Base-by-base conservation (phyloP, 2,888 invertebrate genomes). In the Polydesmus complanatus region DNA sequence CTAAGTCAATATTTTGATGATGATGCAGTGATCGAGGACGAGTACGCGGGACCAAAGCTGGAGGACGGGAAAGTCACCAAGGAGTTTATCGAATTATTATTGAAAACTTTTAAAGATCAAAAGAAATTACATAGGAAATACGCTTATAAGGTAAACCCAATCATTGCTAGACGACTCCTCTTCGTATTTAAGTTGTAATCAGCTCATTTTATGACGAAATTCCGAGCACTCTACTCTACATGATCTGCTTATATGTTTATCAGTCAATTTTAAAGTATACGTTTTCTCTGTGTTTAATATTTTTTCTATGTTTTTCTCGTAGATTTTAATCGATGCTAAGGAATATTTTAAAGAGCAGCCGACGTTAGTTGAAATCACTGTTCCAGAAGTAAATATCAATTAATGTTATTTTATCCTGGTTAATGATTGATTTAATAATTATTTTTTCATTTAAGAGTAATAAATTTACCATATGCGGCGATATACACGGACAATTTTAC, bases 401-500 rank as follows among this genome's bases (percentile, higher is more conserved):
- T 37, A 47, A 11, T 50, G 2, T 57, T 57, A 50, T 14, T 48
- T 58, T 25, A 49, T n/a, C n/a, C n/a, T n/a, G n/a, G n/a, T n/a
- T n/a, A n/a, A n/a, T n/a, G n/a, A n/a, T n/a, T n/a, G n/a, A n/a
- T n/a, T n/a, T 54, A 8, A 1, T 18, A 22, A 2, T 21, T 19
- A 26, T 14, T 14, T 23, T 22, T 47, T 11, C 53, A 58, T 65
- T 69, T 8, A 68, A 76, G 76, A 83, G 86, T 37, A 80, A 83
- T 63, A 95, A 96, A 76, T 97, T 98, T 75, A 98, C 97, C 51
- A 88, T 98, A 57, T 98, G 97, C 74, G 97, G 97, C 14, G 97
- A 98, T 75, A 91, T 98, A 67, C 98, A 99, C 73, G 98, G 98
- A 60, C 98, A 99, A 77, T 99, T 84, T 79, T 99, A 93, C 73